These are phyloP conservation scores for Minunthozetes semirufus DNA, from an alignment of 2,888 invertebrate genomes.

Conservation along the genomic window DNA sequence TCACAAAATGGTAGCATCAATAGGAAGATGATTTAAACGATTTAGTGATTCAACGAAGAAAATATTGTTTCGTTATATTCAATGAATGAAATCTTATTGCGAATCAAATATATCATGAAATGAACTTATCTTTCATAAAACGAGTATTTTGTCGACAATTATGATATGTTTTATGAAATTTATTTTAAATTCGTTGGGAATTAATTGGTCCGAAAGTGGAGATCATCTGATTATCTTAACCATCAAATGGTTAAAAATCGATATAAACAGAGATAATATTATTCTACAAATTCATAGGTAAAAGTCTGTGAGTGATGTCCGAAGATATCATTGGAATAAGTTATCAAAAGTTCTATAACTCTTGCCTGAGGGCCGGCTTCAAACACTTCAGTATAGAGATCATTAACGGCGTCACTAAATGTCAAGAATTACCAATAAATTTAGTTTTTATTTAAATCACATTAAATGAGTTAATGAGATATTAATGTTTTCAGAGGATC, in stretches of 20 bases:
- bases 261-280: not conserved
- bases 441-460: not conserved
- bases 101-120: too few relatives aligned
- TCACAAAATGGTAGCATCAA: too few relatives aligned
- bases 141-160: too few relatives aligned
- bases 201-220: too few relatives aligned
- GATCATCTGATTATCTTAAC: not conserved
- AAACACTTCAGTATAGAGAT: conserved; percentile 34
- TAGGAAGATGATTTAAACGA: too few relatives aligned
- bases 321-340: conserved; percentile 32
- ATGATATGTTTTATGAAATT: too few relatives aligned
- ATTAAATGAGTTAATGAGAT: not conserved
- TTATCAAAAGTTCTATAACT: conserved; percentile 37
- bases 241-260: not conserved
- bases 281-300: conserved; percentile 17
- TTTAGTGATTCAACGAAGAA: too few relatives aligned
- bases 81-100: too few relatives aligned
- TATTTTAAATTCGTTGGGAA: not conserved
- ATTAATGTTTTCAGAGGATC: not conserved
- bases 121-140: too few relatives aligned
- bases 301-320: conserved; percentile 16
- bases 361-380: conserved; percentile 37
- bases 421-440: not conserved
- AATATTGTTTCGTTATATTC: too few relatives aligned
- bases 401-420: conserved; percentile 13